Conservation (phyloP, 2,113 vertebrate genomes). For the Carassius carassius region DNA sequence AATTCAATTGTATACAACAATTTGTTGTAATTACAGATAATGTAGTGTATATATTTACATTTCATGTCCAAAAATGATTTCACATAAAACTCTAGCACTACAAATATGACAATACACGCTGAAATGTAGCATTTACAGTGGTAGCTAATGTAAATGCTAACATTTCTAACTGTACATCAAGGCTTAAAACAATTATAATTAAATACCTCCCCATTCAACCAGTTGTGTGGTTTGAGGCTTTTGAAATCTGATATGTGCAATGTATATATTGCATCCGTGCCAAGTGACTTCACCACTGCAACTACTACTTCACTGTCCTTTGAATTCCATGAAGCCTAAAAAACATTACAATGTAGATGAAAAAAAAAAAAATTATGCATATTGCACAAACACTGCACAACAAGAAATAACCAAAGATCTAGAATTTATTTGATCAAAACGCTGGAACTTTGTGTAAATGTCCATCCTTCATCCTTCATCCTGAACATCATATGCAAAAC, state of each 20-base stretch:
- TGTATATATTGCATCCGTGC: background rate
- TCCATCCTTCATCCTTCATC: background rate
- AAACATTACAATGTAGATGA: background rate
- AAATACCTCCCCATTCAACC: background rate
- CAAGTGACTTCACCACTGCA: background rate
- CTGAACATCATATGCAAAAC: too few species aligned
- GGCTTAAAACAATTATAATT: background rate
- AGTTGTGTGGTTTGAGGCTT: conserved; percentile 20
- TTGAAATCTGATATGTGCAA: background rate
- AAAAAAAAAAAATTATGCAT: background rate
- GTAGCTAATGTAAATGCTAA: background rate
- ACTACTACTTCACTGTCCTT: background rate
- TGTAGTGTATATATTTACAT: too few species aligned
- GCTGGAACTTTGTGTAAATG: background rate
- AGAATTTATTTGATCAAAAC: too few species aligned
- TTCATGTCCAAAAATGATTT: background rate
- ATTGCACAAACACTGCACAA: background rate
- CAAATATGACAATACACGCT: background rate
- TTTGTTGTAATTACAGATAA: too few species aligned
- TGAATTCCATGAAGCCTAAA: background rate
- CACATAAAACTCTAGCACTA: background rate
- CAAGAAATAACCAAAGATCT: background rate
- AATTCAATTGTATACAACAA: background rate
- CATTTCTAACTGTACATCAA: background rate
- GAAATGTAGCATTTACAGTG: background rate